Evolutionary conservation across 2,113 vertebrate genomes (phyloP), one percentile per base, ranked within the genome.

Genomic region (Polypterus bichir): DNA sequence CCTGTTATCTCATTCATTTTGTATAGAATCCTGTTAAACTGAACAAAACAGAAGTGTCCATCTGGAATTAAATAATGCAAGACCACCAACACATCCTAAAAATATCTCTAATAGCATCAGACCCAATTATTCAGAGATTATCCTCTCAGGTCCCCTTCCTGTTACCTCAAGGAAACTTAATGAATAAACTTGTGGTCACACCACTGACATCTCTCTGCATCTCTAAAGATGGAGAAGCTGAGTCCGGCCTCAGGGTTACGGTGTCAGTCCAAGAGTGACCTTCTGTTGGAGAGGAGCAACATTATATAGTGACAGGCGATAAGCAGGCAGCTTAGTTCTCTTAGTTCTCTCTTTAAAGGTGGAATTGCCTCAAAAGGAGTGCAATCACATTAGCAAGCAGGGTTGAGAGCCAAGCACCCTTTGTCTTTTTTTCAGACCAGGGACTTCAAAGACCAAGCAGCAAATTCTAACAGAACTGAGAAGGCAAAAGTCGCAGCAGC

Each of bases 121-220:
- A 84, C 86, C 86, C 88, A 91, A 90, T 94, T 90, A 92, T 92
- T 92, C 91, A 88, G 83, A 92, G 92, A 91, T 94, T 92, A 93
- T 93, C 89, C 88, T 88, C 88, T 87, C 88, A 90, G 87, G 79
- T 80, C 66, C 69, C 79, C 77, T 27, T 27, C 27, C 27, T 27
- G 27, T 27, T 27, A 27, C 27, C 27, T 27, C 27, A 27, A 59
- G 87, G 88, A 86, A 84, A 79, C 77, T 71, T 71, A 80, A 75
- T 92, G 91, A 92, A 90, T 89, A 85, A 91, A 88, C 86, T 84
- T 76, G 77, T 77, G 73, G 77, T 76, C 76, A 73, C 45, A 84
- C 93, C 91, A 91, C 86, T 91, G 89, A 89, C 76, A 86, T 87
- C 80, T 76, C 70, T 86, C 76, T 87, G 89, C 86, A 82, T 83